Base-by-base conservation (phyloP, 1,140 invertebrate species). In the Pachypeltis micranthus region DNA sequence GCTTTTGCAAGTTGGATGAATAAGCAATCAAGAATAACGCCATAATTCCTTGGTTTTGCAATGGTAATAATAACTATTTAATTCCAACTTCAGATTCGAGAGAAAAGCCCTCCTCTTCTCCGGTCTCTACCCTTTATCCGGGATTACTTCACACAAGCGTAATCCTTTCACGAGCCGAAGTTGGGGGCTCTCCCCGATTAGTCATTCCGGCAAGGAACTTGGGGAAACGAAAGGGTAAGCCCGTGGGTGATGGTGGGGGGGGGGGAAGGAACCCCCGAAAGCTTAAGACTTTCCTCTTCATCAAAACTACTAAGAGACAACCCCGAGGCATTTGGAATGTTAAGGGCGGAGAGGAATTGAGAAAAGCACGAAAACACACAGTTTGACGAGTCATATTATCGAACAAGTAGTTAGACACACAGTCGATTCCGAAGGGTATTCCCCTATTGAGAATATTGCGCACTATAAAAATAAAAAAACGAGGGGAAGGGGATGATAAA, bases 41-140 rank as follows among this genome's bases (percentile, higher is more conserved):
- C 19, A 51, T 21, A 21, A 51, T 51, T 51, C 47, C 47, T 4
- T 21, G 47, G 19, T 51, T 51, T 51, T 51, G 47, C 47, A 51
- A 51, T 51, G 47, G 47, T 51, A 51, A 51, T 51, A 51, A 51
- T 51, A 51, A 51, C 47, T 21, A 21, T 51, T 39, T 51, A 51
- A 51, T 51, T 51, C 47, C 23, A 51, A 51, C 12, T 21, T 51
- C 23, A 21, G 47, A 21, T 21, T 21, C 47, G 47, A 10, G 47
- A 39, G 47, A 7, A 51, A 51, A 51, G 47, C 47, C 47, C 34
- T 39, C 7, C n/a, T 39, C n/a, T 39, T n/a, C 47, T 21, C 47
- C 47, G 47, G 21, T 21, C 10, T 3, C 47, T 51, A 14, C 47
- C 47, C 19, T 51, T 51, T 21, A 51, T 51, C 47, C 47, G 19